A percentile compares a stretch with the other conserved stretches of the same genome.
Evolutionary conservation across 2,888 invertebrate species (phyloP).

Genomic region (Reticulitermes lucifugus): DNA sequence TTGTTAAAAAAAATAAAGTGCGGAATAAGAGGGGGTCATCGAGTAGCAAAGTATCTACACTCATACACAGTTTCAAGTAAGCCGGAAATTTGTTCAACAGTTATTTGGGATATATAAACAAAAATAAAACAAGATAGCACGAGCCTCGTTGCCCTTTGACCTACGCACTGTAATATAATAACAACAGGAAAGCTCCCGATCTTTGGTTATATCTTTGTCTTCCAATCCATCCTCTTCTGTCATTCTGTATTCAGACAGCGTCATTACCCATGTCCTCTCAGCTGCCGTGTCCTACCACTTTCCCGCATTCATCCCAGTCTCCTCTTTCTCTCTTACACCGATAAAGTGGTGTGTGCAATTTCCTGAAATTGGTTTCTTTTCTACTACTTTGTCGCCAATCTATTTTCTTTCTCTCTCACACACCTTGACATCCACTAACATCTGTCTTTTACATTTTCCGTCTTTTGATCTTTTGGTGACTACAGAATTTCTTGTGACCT

Average conservation of each 20-base stretch:
- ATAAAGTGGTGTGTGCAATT: constrained; percentile 26
- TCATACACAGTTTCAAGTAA: no score
- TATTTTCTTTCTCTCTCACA: background rate
- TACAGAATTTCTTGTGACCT: background rate
- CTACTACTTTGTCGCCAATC: constrained; percentile 33
- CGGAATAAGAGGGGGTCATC: no score
- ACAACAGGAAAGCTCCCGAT: no score
- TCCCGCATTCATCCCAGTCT: background rate
- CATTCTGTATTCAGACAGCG: background rate
- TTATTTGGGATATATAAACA: no score
- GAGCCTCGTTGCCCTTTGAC: no score
- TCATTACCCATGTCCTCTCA: background rate
- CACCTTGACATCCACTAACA: constrained; percentile 10
- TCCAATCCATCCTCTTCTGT: constrained; percentile 1
- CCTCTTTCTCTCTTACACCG: background rate
- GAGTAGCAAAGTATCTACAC: no score
- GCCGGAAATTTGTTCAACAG: no score
- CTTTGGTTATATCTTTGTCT: background rate
- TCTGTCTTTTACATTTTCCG: constrained; percentile 17
- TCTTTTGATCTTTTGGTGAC: constrained; percentile 7
- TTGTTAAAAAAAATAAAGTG: no score
- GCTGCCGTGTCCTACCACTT: background rate
- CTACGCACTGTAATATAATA: no score
- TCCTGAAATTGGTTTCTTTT: constrained; percentile 35
- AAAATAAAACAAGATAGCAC: no score